These are phyloP conservation scores for Hippocampus zosterae DNA, from an alignment of 2,113 vertebrate species.

Conservation along the genomic window DNA sequence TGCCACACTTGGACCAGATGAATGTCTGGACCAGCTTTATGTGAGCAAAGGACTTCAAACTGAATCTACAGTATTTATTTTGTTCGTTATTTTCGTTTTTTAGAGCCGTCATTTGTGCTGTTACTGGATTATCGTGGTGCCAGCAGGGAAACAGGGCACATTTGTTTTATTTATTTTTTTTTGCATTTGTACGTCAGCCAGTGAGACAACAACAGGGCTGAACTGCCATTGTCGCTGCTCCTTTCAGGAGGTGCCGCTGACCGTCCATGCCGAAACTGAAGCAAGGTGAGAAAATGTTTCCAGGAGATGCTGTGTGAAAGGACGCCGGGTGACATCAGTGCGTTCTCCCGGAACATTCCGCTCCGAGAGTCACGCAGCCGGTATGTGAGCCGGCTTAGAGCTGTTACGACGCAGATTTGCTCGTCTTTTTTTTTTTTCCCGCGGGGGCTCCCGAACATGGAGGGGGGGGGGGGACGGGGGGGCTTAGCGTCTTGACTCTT, in stretches of 20 bases:
- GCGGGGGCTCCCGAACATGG: not conserved
- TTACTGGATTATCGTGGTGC: not conserved
- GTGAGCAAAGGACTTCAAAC: not conserved
- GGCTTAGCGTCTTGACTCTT: slow-evolving; percentile 5
- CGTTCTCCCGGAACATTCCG: slow-evolving; percentile 3
- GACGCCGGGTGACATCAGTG: slow-evolving; percentile 3
- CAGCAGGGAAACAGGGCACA: not conserved
- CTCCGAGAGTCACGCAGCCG: slow-evolving; percentile 2
- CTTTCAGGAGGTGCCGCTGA: not conserved
- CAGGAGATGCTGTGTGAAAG: not conserved
- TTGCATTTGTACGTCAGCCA: not conserved
- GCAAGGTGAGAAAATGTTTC: slow-evolving; percentile 7
- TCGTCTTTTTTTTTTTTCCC: not conserved
- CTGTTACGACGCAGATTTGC: not conserved
- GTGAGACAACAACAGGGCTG: not conserved
- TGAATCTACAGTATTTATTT: not conserved
- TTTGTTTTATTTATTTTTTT: too few relatives aligned
- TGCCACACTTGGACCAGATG: not conserved
- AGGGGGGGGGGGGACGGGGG: not conserved
- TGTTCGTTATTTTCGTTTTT: not conserved
- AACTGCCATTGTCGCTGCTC: not conserved
- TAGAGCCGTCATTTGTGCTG: not conserved
- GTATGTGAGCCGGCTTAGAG: not conserved
- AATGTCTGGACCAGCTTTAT: not conserved
- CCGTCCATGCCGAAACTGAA: not conserved